Percentiles rank a stretch among this genome's conserved stretches.
phyloP scores from a whole-genome alignment of 2,113 vertebrate species.

The Lates calcarifer region DNA sequence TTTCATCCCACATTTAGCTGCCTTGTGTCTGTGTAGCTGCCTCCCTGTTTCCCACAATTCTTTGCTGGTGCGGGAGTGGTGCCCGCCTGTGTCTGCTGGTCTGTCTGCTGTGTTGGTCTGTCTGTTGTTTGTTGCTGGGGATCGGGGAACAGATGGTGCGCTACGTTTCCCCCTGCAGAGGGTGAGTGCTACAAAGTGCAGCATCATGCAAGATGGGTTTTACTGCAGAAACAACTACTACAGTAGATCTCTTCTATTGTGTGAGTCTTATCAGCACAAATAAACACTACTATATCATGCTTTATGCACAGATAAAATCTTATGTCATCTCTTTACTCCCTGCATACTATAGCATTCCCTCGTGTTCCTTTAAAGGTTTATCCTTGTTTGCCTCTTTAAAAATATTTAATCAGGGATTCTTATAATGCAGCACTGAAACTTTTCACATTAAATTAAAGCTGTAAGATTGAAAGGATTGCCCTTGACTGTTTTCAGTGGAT shows the following conservation, averaged over 20 bases:
- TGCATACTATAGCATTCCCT: background rate
- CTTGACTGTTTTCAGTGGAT: constrained; percentile 38
- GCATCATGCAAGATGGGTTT: constrained; percentile 69
- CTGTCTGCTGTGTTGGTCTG: constrained; percentile 59
- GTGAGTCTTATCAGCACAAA: background rate
- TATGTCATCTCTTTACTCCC: background rate
- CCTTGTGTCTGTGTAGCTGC: constrained; percentile 41
- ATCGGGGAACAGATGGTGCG: constrained; percentile 77
- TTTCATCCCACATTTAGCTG: constrained; percentile 74
- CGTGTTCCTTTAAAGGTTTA: background rate
- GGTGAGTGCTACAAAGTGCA: constrained; percentile 69
- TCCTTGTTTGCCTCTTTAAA: background rate
- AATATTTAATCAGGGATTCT: constrained; percentile 20
- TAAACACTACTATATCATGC: background rate
- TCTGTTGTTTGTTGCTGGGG: constrained; percentile 73
- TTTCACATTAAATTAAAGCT: constrained; percentile 10
- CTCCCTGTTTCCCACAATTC: constrained; percentile 63
- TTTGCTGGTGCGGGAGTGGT: constrained; percentile 64
- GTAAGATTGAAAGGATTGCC: constrained; percentile 26
- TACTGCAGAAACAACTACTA: constrained; percentile 56
- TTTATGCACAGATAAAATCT: background rate
- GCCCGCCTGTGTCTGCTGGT: constrained; percentile 56
- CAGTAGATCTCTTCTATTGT: constrained; percentile 4
- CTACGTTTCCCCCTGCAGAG: constrained; percentile 72
- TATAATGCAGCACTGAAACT: background rate